These are phyloP conservation scores for Mustela nigripes DNA, from an alignment of 2,113 vertebrate species.

Conservation along the genomic window DNA sequence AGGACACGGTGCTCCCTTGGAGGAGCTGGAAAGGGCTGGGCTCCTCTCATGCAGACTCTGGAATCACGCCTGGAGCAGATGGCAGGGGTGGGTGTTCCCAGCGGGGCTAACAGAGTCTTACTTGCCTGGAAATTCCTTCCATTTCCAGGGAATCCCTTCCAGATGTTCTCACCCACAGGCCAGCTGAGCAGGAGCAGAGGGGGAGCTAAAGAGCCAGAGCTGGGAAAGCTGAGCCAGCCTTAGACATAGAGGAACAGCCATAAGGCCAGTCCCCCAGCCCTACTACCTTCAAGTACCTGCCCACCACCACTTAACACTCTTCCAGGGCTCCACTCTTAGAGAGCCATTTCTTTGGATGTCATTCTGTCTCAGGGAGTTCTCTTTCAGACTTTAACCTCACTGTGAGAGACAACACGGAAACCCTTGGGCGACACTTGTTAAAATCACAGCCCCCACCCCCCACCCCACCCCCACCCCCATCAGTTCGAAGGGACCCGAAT, in stretches of 20 bases:
- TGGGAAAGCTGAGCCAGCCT: not conserved
- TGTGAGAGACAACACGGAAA: not conserved
- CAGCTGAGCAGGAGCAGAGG: not conserved
- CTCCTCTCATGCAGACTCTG: not conserved
- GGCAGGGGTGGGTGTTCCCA: slow-evolving; percentile 73
- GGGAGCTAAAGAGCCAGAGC: not conserved
- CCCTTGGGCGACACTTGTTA: not conserved
- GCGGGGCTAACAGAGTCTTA: slow-evolving; percentile 41
- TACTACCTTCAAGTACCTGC: not conserved
- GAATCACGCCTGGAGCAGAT: slow-evolving; percentile 64
- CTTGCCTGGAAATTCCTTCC: slow-evolving; percentile 70
- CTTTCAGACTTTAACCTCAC: not conserved
- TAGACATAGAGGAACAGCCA: not conserved
- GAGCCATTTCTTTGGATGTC: not conserved
- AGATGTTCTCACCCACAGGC: slow-evolving; percentile 78
- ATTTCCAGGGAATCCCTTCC: slow-evolving; percentile 76
- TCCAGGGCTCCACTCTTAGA: not conserved
- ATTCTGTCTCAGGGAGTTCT: not conserved
- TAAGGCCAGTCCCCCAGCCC: not conserved
- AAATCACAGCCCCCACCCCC: not conserved
- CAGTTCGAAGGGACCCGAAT: not conserved
- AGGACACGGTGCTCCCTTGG: not conserved
- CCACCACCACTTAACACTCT: not conserved
- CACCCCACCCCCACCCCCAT: no score
- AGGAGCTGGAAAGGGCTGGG: not conserved